Base-by-base conservation (phyloP, 1,140 invertebrate genomes). In the Ceratina australensis region DNA sequence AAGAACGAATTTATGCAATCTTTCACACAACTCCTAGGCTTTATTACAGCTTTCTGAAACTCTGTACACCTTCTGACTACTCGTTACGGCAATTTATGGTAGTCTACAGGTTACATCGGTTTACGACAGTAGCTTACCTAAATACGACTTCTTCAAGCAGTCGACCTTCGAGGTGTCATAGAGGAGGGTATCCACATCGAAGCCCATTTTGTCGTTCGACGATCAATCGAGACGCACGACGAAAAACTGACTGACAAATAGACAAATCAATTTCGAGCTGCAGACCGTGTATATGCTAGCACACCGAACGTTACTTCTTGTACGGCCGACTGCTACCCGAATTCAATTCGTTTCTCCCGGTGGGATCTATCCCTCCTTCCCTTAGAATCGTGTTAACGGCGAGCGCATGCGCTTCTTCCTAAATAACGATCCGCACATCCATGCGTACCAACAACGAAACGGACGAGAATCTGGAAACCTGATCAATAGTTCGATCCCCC, bases 81-180 rank as follows among this genome's bases (percentile, higher is more conserved):
- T 42, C n/a, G n/a, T 20, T 49, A 7, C 47, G 47, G 47, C 47
- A 49, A 8, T 20, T 42, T 33, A 18, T 54, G 50, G 15, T 3
- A 54, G 7, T 16, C 16, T 50, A n/a, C n/a, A 57, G 65, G 1
- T 15, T 56, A 65, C 47, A 28, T 20, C 59, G n/a, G 33, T 49
- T n/a, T n/a, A 28, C 13, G 26, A 20, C 13, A 13, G 16, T 52
- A 4, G 22, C 89, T 89, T 78, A 91, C 89, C 87, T 54, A 88
- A 69, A 54, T 87, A 87, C 4, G 86, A 79, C 33, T 87, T 90
- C 79, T 89, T 87, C 59, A 86, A 86, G 24, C 69, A 73, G 0
- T 88, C 81, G 49, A 86, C 74, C 67, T 67, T 76, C 15, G 88
- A 77, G 65, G 88, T 84, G 24, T 81, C 79, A 3, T 77, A 20